phyloP scores from a whole-genome alignment of 2,888 invertebrate genomes.

The Ctena decussata region DNA sequence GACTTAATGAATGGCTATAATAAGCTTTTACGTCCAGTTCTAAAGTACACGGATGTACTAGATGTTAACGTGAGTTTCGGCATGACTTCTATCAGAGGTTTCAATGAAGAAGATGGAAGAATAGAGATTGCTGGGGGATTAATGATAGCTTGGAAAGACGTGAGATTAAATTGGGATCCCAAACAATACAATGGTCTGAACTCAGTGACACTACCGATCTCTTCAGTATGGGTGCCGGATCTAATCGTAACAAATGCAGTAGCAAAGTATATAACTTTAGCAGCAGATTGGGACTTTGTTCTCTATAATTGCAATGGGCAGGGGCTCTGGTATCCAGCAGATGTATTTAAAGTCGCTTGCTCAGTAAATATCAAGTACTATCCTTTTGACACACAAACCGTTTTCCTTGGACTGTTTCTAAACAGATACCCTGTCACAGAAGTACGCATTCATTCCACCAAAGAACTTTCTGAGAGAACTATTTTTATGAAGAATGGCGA shows the following conservation, averaged over 20 bases:
- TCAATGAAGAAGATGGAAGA: neutral
- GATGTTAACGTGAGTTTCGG: neutral
- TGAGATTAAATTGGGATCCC: neutral
- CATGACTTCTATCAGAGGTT: neutral
- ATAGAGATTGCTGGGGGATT: neutral
- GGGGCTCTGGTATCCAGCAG: neutral
- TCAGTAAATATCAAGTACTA: neutral
- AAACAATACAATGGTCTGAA: neutral
- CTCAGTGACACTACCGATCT: neutral
- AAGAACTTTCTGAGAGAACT: neutral
- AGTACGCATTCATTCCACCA: neutral
- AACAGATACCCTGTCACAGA: neutral
- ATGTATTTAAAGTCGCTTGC: neutral
- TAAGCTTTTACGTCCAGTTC: neutral
- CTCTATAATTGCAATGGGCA: neutral
- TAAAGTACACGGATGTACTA: neutral
- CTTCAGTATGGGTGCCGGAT: neutral
- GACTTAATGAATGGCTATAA: neutral
- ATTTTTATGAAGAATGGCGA: neutral
- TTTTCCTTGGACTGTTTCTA: neutral
- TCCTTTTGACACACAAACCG: neutral
- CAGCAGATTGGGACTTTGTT: neutral
- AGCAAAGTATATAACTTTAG: neutral
- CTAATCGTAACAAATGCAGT: neutral
- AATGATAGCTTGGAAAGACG: neutral